phyloP scores from a whole-genome alignment of 2,888 invertebrate species.

The Asteroscopus sphinx region DNA sequence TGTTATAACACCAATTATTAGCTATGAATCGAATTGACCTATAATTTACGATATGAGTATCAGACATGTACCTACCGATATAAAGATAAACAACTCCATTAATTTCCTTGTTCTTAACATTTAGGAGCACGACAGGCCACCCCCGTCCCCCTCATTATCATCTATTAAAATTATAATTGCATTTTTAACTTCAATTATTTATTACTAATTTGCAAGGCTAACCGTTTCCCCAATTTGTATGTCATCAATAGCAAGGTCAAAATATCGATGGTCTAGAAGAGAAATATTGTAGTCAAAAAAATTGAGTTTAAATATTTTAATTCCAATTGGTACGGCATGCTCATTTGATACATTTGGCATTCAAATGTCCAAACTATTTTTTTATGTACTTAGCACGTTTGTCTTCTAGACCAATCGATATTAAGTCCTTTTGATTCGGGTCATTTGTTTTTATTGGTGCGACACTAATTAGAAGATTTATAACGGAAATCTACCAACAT shows the following conservation, averaged over 20 bases:
- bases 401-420: too few species aligned
- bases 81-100: constrained; percentile 21
- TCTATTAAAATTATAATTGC: constrained; percentile 15
- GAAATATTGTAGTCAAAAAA: too few species aligned
- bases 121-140: neutral
- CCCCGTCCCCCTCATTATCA: too few species aligned
- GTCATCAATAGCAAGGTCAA: constrained; percentile 11
- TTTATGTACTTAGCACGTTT: too few species aligned
- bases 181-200: constrained; percentile 23
- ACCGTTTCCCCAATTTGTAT: constrained; percentile 7
- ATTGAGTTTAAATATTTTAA: too few species aligned
- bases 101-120: constrained; percentile 27
- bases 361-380: too few species aligned
- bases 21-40: constrained; percentile 35
- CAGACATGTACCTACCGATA: constrained; percentile 6
- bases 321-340: too few species aligned
- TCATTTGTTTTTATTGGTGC: constrained; percentile 1
- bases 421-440: neutral
- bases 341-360: too few species aligned
- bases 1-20: constrained; percentile 17
- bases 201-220: constrained; percentile 22
- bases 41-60: constrained; percentile 30
- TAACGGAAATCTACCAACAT: neutral
- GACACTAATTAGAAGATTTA: too few species aligned
- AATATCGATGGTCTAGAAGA: too few species aligned